Evolutionary conservation across 2,888 invertebrate species (phyloP).

Genomic region (Phengaris arion): DNA sequence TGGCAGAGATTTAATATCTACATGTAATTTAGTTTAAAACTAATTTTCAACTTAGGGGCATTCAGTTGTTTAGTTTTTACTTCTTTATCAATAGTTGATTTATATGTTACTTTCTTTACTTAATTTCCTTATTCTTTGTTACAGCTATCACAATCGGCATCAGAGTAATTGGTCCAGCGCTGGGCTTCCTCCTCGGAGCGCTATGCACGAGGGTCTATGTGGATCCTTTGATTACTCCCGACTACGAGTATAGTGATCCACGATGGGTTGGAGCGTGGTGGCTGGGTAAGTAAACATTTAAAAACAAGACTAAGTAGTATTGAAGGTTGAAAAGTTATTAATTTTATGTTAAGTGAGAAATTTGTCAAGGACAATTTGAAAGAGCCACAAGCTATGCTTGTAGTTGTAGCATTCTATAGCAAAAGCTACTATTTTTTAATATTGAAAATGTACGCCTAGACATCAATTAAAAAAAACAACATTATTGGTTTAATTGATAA

Average conservation of each 20-base stretch:
- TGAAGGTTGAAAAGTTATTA: neutral
- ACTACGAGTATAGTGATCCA: constrained; percentile 88
- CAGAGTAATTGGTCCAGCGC: constrained; percentile 92
- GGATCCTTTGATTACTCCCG: constrained; percentile 85
- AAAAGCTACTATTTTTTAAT: neutral
- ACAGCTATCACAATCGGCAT: constrained; percentile 95
- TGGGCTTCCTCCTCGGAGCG: constrained; percentile 94
- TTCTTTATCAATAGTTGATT: too few relatives aligned
- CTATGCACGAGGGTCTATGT: constrained; percentile 93
- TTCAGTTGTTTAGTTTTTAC: too few relatives aligned
- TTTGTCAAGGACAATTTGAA: neutral
- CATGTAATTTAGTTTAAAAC: too few relatives aligned
- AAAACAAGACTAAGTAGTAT: too few relatives aligned
- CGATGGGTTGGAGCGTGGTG: constrained; percentile 99
- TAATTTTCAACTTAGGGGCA: too few relatives aligned
- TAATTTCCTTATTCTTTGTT: constrained; percentile 26
- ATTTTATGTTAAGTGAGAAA: neutral
- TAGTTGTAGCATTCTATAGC: neutral
- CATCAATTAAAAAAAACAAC: neutral
- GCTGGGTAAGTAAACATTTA: constrained; percentile 83
- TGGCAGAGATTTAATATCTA: too few relatives aligned
- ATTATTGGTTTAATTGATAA: too few relatives aligned
- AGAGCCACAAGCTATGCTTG: neutral
- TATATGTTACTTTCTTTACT: too few relatives aligned
- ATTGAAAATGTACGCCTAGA: too few relatives aligned